These are phyloP conservation scores for Bolinopsis microptera DNA, from an alignment of 37 sponge, comb jelly and placozoan species.

Conservation along the genomic window DNA sequence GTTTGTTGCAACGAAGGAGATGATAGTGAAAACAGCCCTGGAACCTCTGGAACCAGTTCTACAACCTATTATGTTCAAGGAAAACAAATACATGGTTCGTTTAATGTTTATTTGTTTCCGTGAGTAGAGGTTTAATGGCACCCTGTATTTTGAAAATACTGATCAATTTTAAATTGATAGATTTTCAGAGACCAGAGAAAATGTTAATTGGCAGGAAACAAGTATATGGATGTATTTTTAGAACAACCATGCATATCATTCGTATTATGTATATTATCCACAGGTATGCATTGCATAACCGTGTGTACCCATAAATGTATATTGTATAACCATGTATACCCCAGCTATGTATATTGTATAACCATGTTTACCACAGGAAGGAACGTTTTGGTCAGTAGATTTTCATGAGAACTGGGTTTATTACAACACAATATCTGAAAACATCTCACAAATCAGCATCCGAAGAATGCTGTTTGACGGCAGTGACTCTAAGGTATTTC, in stretches of 20 bases:
- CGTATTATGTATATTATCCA: no score
- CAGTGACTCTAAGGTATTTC: constrained; percentile 16
- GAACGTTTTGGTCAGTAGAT: constrained; percentile 6
- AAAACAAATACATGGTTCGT: background rate
- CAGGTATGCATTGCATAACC: no score
- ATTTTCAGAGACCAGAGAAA: no score
- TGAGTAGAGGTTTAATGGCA: no score
- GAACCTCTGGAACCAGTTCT: background rate
- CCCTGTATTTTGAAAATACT: no score
- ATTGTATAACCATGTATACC: no score
- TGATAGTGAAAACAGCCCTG: background rate
- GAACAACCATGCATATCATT: no score
- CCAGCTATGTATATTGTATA: no score
- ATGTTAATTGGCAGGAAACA: no score
- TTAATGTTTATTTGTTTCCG: background rate
- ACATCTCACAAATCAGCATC: constrained; percentile 8
- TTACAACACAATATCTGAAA: background rate
- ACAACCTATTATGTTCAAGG: background rate
- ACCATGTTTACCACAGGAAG: background rate
- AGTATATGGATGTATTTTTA: no score
- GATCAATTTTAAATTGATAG: no score
- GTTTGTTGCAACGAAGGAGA: background rate
- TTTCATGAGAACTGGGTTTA: background rate
- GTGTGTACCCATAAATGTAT: no score
- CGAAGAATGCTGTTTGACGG: background rate